These are phyloP conservation scores for Cheumatopsyche charites DNA, from an alignment of 1,140 invertebrate species.

Conservation along the genomic window DNA sequence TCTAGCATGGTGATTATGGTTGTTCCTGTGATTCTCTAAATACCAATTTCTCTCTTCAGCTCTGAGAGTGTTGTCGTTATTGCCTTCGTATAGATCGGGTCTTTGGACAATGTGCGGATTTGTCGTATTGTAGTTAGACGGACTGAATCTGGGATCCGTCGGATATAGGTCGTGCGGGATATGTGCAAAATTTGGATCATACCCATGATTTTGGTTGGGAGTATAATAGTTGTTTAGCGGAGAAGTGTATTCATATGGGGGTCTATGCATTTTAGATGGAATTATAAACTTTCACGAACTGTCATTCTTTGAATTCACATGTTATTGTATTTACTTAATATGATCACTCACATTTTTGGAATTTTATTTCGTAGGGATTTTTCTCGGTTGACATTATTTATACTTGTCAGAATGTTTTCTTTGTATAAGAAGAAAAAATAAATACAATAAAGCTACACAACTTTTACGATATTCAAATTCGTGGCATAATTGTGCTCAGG, in stretches of 20 bases:
- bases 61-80: constrained; percentile 60
- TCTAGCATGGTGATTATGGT: constrained; percentile 35
- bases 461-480: constrained; percentile 19
- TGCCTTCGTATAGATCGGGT: constrained; percentile 56
- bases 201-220: constrained; percentile 36
- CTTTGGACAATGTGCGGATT: constrained; percentile 27
- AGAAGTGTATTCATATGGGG: constrained; percentile 45
- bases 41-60: constrained; percentile 62
- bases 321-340: not conserved
- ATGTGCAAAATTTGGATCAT: constrained; percentile 40
- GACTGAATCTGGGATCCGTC: constrained; percentile 35
- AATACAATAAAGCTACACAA: not conserved
- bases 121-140: constrained; percentile 26
- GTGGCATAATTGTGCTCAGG: not conserved
- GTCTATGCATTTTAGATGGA: constrained; percentile 45
- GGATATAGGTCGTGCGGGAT: constrained; percentile 36
- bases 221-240: constrained; percentile 45
- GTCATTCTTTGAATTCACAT: constrained; percentile 20
- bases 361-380: not conserved
- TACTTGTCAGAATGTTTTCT: too few species aligned
- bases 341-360: not conserved
- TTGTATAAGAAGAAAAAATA: too few species aligned
- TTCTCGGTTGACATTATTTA: not conserved
- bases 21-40: constrained; percentile 60
- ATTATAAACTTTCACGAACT: not conserved